Evolutionary conservation across 2,888 invertebrate species (phyloP).

Genomic region (Timema podura): DNA sequence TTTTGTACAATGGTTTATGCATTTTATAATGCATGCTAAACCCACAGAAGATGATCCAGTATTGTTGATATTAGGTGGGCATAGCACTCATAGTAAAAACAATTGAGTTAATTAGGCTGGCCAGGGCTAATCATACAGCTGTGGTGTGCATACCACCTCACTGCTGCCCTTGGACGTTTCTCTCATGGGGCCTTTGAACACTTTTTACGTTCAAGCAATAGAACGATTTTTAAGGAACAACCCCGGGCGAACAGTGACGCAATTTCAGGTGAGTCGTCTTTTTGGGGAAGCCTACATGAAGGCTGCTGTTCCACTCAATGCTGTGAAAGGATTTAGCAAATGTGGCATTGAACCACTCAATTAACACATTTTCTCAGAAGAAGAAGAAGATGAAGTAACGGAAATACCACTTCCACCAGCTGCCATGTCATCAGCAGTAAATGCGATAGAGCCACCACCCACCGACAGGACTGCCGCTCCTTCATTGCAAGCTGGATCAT

Average conservation of each 20-base stretch:
- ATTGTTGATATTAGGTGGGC: constrained; percentile 39
- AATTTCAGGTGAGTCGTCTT: constrained; percentile 24
- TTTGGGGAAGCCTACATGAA: constrained; percentile 37
- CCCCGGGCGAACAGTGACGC: constrained; percentile 37
- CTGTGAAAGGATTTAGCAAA: constrained; percentile 32
- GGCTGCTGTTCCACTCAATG: constrained; percentile 34
- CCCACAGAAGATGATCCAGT: constrained; percentile 35
- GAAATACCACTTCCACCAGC: neutral
- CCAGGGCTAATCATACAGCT: constrained; percentile 38
- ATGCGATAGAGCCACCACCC: too few relatives aligned
- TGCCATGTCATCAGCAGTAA: too few relatives aligned
- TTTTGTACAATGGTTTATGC: constrained; percentile 38
- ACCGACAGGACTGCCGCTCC: too few relatives aligned
- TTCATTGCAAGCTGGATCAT: neutral
- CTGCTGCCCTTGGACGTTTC: constrained; percentile 36
- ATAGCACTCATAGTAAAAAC: constrained; percentile 37
- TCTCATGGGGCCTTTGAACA: constrained; percentile 38
- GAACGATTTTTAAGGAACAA: constrained; percentile 35
- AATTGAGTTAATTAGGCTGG: constrained; percentile 37
- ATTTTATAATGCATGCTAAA: constrained; percentile 40
- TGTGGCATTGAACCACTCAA: constrained; percentile 8
- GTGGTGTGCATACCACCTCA: constrained; percentile 35
- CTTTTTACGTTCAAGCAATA: constrained; percentile 37
- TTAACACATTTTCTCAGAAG: neutral
- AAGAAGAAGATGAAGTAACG: neutral